Conservation (phyloP, 2,888 invertebrate genomes). For the Drosophila gaucha region DNA sequence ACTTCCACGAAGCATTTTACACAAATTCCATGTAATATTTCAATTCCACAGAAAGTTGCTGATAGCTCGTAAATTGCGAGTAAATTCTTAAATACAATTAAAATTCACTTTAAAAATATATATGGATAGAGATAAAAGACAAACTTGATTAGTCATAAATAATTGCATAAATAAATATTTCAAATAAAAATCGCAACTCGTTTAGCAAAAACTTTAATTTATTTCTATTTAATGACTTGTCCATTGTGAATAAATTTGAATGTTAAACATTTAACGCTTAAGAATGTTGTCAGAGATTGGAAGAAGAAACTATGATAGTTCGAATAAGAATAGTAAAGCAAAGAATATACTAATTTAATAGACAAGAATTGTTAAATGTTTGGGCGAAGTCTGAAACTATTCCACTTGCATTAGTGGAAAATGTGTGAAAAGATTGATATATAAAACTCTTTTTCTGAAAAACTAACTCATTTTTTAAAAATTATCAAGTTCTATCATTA, state of each 20-base stretch:
- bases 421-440: too few relatives aligned
- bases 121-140: neutral
- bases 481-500: too few relatives aligned
- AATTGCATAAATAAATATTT: conserved; percentile 6
- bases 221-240: conserved; percentile 19
- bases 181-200: conserved; percentile 11
- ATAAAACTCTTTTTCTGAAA: too few relatives aligned
- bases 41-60: neutral
- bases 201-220: conserved; percentile 17
- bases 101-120: neutral
- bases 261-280: neutral
- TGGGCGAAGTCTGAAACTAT: too few relatives aligned
- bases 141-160: conserved; percentile 15
- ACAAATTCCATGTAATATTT: neutral
- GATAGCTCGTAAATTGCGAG: neutral
- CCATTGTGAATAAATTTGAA: conserved; percentile 31
- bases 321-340: neutral
- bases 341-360: too few relatives aligned
- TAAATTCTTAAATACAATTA: neutral
- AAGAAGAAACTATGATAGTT: neutral
- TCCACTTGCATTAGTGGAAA: too few relatives aligned
- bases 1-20: too few relatives aligned
- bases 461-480: too few relatives aligned
- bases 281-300: neutral
- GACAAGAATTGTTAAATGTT: too few relatives aligned